A percentile compares a stretch with the other conserved stretches of the same genome.
These are phyloP conservation scores for Phasianus colchicus DNA, from an alignment of 2,113 vertebrate species.

Conservation along the genomic window DNA sequence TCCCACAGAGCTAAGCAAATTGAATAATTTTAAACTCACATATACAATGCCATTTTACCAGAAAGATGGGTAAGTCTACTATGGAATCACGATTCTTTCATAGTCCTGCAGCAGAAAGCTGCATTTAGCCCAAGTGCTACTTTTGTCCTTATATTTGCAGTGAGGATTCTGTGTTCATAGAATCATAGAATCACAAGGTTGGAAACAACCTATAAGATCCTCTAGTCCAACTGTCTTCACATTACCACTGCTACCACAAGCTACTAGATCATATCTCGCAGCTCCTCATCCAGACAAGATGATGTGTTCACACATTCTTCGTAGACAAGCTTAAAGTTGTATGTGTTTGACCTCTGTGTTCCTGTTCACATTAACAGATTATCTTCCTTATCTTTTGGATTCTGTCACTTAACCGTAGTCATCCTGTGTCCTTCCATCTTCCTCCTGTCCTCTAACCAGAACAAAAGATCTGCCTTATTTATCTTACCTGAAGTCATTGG, in stretches of 20 bases:
- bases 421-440: background rate
- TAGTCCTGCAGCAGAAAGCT: background rate
- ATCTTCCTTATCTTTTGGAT: background rate
- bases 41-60: background rate
- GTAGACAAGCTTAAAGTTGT: background rate
- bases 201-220: too few species aligned
- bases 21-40: background rate
- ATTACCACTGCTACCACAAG: too few species aligned
- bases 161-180: too few species aligned
- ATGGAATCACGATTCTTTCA: background rate
- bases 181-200: too few species aligned
- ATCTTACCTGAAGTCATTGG: background rate
- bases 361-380: rapidly evolving
- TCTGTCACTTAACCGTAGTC: background rate
- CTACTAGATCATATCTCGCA: too few species aligned
- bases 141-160: background rate
- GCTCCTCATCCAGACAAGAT: too few species aligned
- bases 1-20: background rate
- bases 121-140: background rate
- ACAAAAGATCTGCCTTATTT: background rate
- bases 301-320: background rate
- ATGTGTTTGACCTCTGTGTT: background rate
- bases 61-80: background rate
- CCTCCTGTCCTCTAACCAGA: background rate
- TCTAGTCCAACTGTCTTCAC: too few species aligned